Conservation (phyloP, 1,140 invertebrate species). For the Drosophila sechellia region DNA sequence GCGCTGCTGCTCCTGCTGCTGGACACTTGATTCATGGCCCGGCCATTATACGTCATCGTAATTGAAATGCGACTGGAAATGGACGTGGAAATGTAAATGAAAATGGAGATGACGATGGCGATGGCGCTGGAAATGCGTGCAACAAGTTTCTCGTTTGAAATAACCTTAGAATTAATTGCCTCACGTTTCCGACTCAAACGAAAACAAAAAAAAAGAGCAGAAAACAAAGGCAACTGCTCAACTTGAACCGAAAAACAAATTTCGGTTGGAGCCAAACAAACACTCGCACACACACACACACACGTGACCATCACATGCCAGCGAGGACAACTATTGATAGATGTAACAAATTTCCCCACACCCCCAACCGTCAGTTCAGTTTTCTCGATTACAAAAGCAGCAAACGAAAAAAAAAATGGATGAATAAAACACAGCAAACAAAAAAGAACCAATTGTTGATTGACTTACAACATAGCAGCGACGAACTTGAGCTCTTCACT, state of each 20-base stretch:
- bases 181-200: conserved; percentile 69
- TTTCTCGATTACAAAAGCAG: conserved; percentile 59
- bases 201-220: conserved; percentile 8
- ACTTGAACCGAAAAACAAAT: conserved; percentile 69
- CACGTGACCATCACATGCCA: conserved; percentile 78
- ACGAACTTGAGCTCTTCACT: conserved; percentile 59
- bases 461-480: conserved; percentile 55
- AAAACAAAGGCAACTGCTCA: conserved; percentile 75
- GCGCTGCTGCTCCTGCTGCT: conserved; percentile 26
- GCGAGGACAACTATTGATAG: conserved; percentile 64
- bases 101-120: conserved; percentile 40
- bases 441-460: conserved; percentile 74
- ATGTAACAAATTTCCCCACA: conserved; percentile 38
- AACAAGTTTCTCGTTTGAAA: conserved; percentile 76
- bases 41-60: conserved; percentile 78
- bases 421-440: neutral
- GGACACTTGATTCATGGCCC: conserved; percentile 64
- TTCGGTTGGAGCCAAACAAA: conserved; percentile 33
- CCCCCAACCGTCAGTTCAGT: conserved; percentile 1
- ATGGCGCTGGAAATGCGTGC: conserved; percentile 66
- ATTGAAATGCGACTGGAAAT: conserved; percentile 67
- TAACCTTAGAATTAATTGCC: conserved; percentile 81
- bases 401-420: conserved; percentile 1
- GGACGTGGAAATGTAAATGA: conserved; percentile 65
- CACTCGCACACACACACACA: conserved; percentile 5